Conservation (phyloP, 2,797 vertebrate species). For the Aldrovandia affinis region DNA sequence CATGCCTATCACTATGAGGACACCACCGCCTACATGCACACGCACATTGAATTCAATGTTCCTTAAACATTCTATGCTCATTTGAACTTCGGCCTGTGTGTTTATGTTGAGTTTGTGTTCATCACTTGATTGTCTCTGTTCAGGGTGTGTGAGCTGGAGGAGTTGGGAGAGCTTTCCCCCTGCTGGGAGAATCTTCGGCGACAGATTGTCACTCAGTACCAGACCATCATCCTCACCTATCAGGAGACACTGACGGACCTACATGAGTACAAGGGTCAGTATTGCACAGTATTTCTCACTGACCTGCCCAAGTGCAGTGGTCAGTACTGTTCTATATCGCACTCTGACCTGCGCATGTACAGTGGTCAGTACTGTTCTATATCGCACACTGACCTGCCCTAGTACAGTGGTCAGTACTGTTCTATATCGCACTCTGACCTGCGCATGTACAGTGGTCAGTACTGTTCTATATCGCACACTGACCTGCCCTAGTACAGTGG, state of each 20-base stretch:
- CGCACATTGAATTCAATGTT: no score
- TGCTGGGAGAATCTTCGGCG: conserved; percentile 97
- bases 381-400: not conserved
- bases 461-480: not conserved
- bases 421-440: conserved; percentile 69
- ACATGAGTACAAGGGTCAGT: conserved; percentile 94
- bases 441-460: conserved; percentile 93
- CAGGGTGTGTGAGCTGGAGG: conserved; percentile 97
- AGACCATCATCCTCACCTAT: conserved; percentile 97
- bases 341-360: conserved; percentile 89
- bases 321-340: not conserved
- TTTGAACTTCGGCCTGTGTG: not conserved
- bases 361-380: conserved; percentile 77
- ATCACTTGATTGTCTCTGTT: conserved; percentile 15
- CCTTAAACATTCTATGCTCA: no score
- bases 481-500: not conserved
- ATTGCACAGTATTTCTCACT: not conserved
- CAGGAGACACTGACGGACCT: conserved; percentile 96
- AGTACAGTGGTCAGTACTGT: not conserved
- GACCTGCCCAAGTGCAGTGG: no score
- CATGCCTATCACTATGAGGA: no score
- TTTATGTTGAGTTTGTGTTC: not conserved
- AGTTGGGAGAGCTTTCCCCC: conserved; percentile 92
- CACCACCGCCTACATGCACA: no score
- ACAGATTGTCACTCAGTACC: conserved; percentile 97